Conservation (phyloP, 2,888 invertebrate genomes). For the Drosophila pullipes region DNA sequence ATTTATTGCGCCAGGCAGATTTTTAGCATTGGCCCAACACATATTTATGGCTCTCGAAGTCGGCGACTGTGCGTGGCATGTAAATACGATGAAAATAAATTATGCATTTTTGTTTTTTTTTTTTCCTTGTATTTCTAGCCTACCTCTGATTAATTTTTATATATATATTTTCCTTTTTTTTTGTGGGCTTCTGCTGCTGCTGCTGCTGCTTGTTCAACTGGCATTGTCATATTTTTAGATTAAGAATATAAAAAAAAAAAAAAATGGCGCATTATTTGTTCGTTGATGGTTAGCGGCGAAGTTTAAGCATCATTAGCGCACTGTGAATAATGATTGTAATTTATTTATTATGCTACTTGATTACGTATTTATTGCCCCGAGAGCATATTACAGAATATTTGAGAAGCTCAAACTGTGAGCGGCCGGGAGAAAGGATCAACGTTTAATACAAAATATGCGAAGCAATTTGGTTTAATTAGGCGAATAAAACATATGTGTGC, state of each 20-base stretch:
- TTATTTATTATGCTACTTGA: slow-evolving; percentile 53
- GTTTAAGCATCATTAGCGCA: slow-evolving; percentile 64
- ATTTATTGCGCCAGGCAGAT: slow-evolving; percentile 46
- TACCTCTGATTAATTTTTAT: slow-evolving; percentile 58
- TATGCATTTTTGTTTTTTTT: slow-evolving; percentile 23
- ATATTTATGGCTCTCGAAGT: slow-evolving; percentile 42
- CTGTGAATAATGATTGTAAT: slow-evolving; percentile 55
- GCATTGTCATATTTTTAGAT: slow-evolving; percentile 48
- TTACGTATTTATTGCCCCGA: slow-evolving; percentile 33
- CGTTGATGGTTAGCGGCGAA: slow-evolving; percentile 23
- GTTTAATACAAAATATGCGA: slow-evolving; percentile 11
- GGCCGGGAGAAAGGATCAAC: background rate
- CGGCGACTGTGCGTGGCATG: slow-evolving; percentile 18
- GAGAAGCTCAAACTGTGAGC: background rate
- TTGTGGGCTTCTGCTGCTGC: background rate
- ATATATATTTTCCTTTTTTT: slow-evolving; percentile 24
- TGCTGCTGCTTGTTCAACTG: slow-evolving; percentile 28
- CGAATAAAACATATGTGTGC: background rate
- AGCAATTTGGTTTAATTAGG: slow-evolving; percentile 14
- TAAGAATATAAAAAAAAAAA: slow-evolving; percentile 6
- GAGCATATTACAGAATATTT: background rate
- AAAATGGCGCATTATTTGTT: slow-evolving; percentile 31
- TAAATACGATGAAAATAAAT: slow-evolving; percentile 51
- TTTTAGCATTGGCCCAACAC: slow-evolving; percentile 25
- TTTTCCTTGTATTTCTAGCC: background rate